phyloP scores from a whole-genome alignment of 2,113 vertebrate genomes.

The Indicator indicator region DNA sequence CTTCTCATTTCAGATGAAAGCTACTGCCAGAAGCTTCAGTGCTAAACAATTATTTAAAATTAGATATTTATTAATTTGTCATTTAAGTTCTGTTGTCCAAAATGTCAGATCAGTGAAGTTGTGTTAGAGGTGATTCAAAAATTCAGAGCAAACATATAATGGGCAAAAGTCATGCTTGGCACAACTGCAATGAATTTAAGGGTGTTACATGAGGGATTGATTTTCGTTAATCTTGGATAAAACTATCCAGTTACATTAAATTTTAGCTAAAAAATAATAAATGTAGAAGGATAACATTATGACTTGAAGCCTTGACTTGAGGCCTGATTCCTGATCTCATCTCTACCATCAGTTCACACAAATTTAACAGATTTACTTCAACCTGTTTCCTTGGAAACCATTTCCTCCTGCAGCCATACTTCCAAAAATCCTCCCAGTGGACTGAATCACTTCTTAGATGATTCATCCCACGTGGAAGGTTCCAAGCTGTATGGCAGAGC shows the following conservation, averaged over 20 bases:
- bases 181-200: neutral
- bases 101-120: neutral
- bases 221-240: conserved; percentile 48
- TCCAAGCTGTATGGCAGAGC: neutral
- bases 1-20: neutral
- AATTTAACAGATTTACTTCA: neutral
- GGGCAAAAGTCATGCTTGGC: conserved; percentile 2
- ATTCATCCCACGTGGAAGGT: neutral
- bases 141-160: conserved; percentile 25
- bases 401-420: neutral
- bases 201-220: neutral
- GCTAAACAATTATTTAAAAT: neutral
- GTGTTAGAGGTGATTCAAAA: neutral
- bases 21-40: neutral
- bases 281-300: neutral
- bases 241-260: neutral
- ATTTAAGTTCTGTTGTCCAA: neutral
- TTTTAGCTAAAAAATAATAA: conserved; percentile 24
- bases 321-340: conserved; percentile 18
- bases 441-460: neutral
- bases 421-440: neutral
- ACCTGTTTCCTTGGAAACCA: neutral
- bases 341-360: neutral
- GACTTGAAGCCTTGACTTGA: neutral
- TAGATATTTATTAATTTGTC: neutral